A percentile compares a stretch with the other conserved stretches of the same genome.
phyloP scores from a whole-genome alignment of 2,888 invertebrate species.

The Noctua comes region DNA sequence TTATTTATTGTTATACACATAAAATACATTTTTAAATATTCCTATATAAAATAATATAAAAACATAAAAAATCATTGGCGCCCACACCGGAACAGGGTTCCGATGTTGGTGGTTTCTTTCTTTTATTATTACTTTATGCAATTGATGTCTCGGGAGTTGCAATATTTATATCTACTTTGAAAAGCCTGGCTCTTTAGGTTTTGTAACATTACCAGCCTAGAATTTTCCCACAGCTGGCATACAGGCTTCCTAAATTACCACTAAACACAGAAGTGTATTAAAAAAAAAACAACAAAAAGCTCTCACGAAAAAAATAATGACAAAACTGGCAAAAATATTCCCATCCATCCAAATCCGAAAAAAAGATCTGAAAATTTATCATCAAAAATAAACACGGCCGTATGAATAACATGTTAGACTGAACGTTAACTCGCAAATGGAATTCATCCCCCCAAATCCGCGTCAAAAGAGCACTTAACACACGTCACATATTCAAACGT shows the following conservation, averaged over 20 bases:
- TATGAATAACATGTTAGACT: slow-evolving; percentile 61
- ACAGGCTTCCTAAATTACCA: neutral
- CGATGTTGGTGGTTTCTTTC: no score
- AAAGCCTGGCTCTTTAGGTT: neutral
- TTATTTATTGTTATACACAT: no score
- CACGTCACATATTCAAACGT: slow-evolving; percentile 71
- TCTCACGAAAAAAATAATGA: slow-evolving; percentile 3
- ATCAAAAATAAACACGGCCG: slow-evolving; percentile 45
- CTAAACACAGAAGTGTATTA: neutral
- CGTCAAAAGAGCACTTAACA: slow-evolving; percentile 65
- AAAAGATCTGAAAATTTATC: slow-evolving; percentile 33
- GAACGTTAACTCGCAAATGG: slow-evolving; percentile 64
- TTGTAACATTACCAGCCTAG: neutral
- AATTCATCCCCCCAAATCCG: slow-evolving; percentile 66
- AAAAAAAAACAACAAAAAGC: neutral
- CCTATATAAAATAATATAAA: no score
- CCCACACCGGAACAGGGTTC: no score
- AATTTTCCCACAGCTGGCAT: neutral
- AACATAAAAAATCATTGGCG: no score
- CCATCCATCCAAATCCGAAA: slow-evolving; percentile 33
- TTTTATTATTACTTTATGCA: neutral
- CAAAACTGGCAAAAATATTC: slow-evolving; percentile 1
- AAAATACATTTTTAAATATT: no score
- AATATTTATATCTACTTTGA: neutral
- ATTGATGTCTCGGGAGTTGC: neutral